Evolutionary conservation across 2,797 vertebrate species (phyloP).

Genomic region (Lophius americanus): DNA sequence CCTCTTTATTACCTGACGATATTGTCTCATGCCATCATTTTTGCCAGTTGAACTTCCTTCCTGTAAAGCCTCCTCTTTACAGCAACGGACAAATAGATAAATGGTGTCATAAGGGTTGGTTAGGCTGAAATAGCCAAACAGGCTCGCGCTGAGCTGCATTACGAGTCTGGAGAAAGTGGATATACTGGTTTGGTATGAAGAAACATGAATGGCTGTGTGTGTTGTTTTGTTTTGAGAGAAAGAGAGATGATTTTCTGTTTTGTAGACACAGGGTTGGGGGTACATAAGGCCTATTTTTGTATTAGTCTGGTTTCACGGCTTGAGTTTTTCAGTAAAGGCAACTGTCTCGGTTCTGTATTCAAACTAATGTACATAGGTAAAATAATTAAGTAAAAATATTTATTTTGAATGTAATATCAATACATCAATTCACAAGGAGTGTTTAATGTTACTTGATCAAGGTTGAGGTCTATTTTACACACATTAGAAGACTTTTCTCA

Average conservation of each 20-base stretch:
- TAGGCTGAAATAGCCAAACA: slow-evolving; percentile 64
- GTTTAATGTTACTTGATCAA: too few species aligned
- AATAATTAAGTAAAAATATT: background rate
- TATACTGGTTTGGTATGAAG: slow-evolving; percentile 74
- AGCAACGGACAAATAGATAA: slow-evolving; percentile 53
- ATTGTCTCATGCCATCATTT: slow-evolving; percentile 36
- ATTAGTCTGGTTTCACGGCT: slow-evolving; percentile 24
- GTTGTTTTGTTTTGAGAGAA: slow-evolving; percentile 20
- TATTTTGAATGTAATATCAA: background rate
- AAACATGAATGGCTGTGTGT: slow-evolving; percentile 13
- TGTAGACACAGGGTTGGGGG: background rate
- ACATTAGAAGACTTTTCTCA: too few species aligned
- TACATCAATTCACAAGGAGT: background rate
- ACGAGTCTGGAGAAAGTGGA: slow-evolving; percentile 59
- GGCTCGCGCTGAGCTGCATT: slow-evolving; percentile 41
- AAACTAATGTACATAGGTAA: background rate
- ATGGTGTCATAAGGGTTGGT: slow-evolving; percentile 57
- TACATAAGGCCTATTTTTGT: slow-evolving; percentile 1
- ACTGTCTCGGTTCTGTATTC: background rate
- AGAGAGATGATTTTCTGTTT: background rate
- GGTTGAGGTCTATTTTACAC: too few species aligned
- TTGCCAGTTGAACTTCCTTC: slow-evolving; percentile 58
- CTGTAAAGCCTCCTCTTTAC: slow-evolving; percentile 12
- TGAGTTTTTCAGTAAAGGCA: slow-evolving; percentile 11
- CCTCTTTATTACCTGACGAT: slow-evolving; percentile 21